Conservation (phyloP, 2,888 invertebrate genomes). For the Cerastis leucographa region DNA sequence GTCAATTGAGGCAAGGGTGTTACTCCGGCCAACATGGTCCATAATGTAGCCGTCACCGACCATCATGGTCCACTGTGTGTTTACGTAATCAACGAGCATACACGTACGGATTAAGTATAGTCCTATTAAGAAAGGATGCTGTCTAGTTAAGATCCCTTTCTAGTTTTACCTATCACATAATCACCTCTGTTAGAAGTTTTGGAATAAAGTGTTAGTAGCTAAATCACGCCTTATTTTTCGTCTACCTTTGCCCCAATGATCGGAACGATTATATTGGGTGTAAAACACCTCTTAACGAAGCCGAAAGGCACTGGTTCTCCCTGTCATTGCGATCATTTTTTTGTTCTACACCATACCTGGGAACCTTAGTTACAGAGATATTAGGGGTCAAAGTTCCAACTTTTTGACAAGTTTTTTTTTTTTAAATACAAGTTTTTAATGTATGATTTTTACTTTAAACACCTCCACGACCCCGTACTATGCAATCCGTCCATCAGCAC, state of each 20-base stretch:
- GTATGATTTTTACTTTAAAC: too few relatives aligned
- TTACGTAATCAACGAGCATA: slow-evolving; percentile 33
- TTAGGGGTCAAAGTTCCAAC: too few relatives aligned
- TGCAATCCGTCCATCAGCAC: too few relatives aligned
- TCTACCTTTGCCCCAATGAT: neutral
- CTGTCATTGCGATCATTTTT: too few relatives aligned
- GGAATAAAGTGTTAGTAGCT: neutral
- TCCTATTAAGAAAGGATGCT: slow-evolving; percentile 13
- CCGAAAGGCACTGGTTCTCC: too few relatives aligned
- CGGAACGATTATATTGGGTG: too few relatives aligned
- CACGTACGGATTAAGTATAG: slow-evolving; percentile 9
- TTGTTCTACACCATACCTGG: too few relatives aligned
- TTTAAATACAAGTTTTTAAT: too few relatives aligned
- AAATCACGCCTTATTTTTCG: neutral
- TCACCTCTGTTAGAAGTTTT: slow-evolving; percentile 14
- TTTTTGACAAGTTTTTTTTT: too few relatives aligned
- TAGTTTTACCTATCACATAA: neutral
- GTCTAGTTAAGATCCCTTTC: neutral
- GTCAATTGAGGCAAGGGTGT: slow-evolving; percentile 48
- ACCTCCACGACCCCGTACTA: too few relatives aligned
- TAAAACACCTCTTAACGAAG: too few relatives aligned
- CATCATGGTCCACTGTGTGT: slow-evolving; percentile 13
- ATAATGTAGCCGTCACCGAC: slow-evolving; percentile 40
- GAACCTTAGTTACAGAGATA: too few relatives aligned
- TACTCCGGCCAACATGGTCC: slow-evolving; percentile 32